Evolutionary conservation across 1,140 invertebrate species (phyloP), one percentile per base, ranked within the genome.

Genomic region (Drosophila ficusphila): DNA sequence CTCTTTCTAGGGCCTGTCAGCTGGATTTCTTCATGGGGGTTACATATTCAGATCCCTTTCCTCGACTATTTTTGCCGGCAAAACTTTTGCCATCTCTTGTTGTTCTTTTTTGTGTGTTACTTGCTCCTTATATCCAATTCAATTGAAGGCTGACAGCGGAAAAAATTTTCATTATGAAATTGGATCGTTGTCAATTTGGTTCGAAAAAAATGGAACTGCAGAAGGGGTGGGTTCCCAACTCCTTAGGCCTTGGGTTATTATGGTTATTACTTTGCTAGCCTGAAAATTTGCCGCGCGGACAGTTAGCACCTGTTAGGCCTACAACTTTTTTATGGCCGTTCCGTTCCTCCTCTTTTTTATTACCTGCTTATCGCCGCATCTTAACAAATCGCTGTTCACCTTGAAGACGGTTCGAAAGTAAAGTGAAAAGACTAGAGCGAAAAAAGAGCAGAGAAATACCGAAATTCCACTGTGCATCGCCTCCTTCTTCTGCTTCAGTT

Each of bases 151-250:
- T 82, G 82, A 86, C 82, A 86, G 78, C 76, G 48, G 64, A 75
- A 83, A 70, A 79, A 83, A 73, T 83, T 88, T 73, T 88, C 83
- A 88, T 88, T 88, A 89, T 88, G 83, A 88, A 89, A 88, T 88
- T 88, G 85, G 85, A 88, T 89, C 71, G 75, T 79, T 83, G 78
- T 83, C 83, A 88, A 79, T 79, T 67, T 46, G 68, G 73, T 47
- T 49, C 44, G 27, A 34, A 39, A 34, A 23, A 33, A 69, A 29
- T 5, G 18, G 11, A 23, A 7, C 21, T 21, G 14, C 3, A 7
- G 3, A 41, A 60, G 56, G 21, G 67, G 23, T 3, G 27, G 23
- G 2, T 21, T 14, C 6, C 7, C 5, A 18, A 14, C 46, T 29
- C 16, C 23, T n/a, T 9, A 16, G 60, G 29, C 60, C 60, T 38